Base-by-base conservation (phyloP, 1,140 invertebrate genomes). In the Globodera rostochiensis region DNA sequence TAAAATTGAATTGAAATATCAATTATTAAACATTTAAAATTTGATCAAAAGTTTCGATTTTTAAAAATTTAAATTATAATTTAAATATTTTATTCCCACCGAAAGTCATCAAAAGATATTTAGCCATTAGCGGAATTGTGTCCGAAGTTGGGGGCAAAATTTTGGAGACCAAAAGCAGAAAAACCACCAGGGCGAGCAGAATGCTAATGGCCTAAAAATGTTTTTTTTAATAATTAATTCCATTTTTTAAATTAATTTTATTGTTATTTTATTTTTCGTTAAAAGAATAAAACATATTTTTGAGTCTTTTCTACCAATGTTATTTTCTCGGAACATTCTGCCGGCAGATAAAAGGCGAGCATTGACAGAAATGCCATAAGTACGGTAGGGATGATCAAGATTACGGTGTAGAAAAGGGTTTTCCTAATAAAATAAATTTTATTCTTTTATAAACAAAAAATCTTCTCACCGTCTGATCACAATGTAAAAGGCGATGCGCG, bases 81-180 rank as follows among this genome's bases (percentile, higher is more conserved):
- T 36, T 36, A 36, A 36, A 36, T 36, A 36, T 36, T 36, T 36
- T 36, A 36, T 36, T 36, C 36, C 36, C 36, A 36, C 36, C 96
- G 91, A 99, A 98, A 53, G 96, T 99, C 91, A 99, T 98, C 6
- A 99, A 92, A 67, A 99, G 92, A 92, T 98, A 99, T 92, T 98
- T 98, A 90, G 96, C 96, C 85, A 99, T 98, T 82, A 99, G 92
- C 82, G 96, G 96, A 85, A 98, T 91, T 87, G 96, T 95, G 19
- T 97, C 92, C 46, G 95, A 97, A 0, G 96, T 98, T 8, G 96
- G 97, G 75, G 97, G 97, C 82, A 99, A 92, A 90, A 99, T 98
- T 92, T 98, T 98, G 80, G 96, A 98, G 71, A 99, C 96, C 80
- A 99, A 93, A 88, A 99, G 91, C 88, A 99, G 92, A 91, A 99